Base-by-base conservation (phyloP, 2,797 vertebrate genomes). In the Luscinia megarhynchos region DNA sequence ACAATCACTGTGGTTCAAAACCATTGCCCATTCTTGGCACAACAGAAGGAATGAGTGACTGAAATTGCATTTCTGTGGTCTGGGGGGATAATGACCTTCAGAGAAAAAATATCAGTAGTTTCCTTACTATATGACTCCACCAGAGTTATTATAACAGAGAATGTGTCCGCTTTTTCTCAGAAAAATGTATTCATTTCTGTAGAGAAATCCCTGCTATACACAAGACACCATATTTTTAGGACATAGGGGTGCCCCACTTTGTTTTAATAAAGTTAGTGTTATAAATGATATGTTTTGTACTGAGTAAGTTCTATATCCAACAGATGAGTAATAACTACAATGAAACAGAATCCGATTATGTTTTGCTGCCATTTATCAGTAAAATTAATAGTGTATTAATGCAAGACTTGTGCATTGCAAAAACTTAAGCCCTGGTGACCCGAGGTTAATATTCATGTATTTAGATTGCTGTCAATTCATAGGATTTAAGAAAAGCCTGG, bases 401-500 rank as follows among this genome's bases (percentile, higher is more conserved):
- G 67, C 59, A 70, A 90, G 50, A 74, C 29, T 23, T 72, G 36
- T 26, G 40, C 11, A 22, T 34, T 41, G 81, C 70, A 87, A 96
- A 94, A 96, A 83, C 55, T 88, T 75, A 69, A 77, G 54, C 86
- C 64, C 67, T 50, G 51, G 81, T 90, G 94, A 92, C 76, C 77
- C 2, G 9, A 93, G 90, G 70, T 95, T 90, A 94, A 95, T 84
- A 76, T 82, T 74, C 13, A n/a, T 62, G 48, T 64, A 92, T 95
- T 96, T 91, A 93, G 72, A 90, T 72, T 94, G 72, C 61, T 88
- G 74, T 73, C 78, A 59, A 62, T 89, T 90, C 79, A 68, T 45
- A 16, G 63, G 66, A 68, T 85, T 95, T 87, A 94, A 94, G 88
- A 94, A 95, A 82, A 93, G 72, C 83, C 62, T 76, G 73, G 87